These are phyloP conservation scores for Lepidochrysops patricia DNA, from an alignment of 2,888 invertebrate genomes.

Conservation along the genomic window DNA sequence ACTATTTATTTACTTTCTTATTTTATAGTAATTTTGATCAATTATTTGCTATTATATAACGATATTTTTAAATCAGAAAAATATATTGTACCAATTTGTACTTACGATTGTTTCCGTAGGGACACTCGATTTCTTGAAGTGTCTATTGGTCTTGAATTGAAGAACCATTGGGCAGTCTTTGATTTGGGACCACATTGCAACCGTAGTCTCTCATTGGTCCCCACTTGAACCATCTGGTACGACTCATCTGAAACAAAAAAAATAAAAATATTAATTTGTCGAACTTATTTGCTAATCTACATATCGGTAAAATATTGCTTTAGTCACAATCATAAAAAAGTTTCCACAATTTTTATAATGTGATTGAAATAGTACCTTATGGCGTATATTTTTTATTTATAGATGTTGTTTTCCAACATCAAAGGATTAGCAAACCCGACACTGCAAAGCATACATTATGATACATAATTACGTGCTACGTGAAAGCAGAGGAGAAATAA, in stretches of 20 bases:
- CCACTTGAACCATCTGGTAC: constrained; percentile 41
- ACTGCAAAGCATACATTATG: background rate
- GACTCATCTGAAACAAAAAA: constrained; percentile 45
- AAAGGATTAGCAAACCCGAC: background rate
- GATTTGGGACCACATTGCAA: constrained; percentile 49
- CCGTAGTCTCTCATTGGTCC: constrained; percentile 51
- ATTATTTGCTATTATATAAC: too few relatives aligned
- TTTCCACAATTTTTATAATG: background rate
- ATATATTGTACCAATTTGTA: background rate
- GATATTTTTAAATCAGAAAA: background rate
- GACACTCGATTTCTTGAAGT: constrained; percentile 26
- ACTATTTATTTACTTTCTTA: background rate
- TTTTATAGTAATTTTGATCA: background rate
- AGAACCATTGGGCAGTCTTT: constrained; percentile 50
- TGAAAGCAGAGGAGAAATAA: background rate
- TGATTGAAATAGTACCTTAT: too few relatives aligned
- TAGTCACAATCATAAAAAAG: background rate
- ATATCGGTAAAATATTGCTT: background rate
- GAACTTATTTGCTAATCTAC: background rate
- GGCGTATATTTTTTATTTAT: too few relatives aligned
- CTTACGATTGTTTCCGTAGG: constrained; percentile 12
- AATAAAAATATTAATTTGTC: background rate
- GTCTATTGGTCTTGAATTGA: constrained; percentile 50
- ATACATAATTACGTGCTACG: background rate
- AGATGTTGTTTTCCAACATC: background rate